A percentile compares a stretch with the other conserved stretches of the same genome.
Conservation (phyloP, 2,888 invertebrate genomes). For the Agelastica alni region DNA sequence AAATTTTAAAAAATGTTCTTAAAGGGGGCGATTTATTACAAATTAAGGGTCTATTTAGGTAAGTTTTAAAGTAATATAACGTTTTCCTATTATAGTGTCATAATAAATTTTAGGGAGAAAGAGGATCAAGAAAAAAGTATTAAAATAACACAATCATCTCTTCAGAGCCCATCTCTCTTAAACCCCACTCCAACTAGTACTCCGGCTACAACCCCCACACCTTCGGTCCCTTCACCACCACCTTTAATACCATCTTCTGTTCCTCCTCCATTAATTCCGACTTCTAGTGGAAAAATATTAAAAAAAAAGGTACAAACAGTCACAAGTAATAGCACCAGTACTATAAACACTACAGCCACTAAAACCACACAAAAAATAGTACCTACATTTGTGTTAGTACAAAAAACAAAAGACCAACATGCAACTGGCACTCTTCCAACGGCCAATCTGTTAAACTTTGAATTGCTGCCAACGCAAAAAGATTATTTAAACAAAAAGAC, state of each 20-base stretch:
- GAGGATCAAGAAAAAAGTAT: constrained; percentile 30
- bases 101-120: constrained; percentile 56
- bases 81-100: too few relatives aligned
- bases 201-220: constrained; percentile 13
- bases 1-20: constrained; percentile 78
- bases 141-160: constrained; percentile 4
- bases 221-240: constrained; percentile 14
- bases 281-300: constrained; percentile 1
- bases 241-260: constrained; percentile 2
- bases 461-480: neutral
- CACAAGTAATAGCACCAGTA: neutral
- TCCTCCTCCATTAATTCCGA: neutral
- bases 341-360: neutral
- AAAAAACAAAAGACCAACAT: constrained; percentile 27
- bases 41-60: constrained; percentile 77
- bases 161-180: neutral
- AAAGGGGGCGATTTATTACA: constrained; percentile 82
- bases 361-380: constrained; percentile 8
- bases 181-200: constrained; percentile 8
- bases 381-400: constrained; percentile 23
- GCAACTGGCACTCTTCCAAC: neutral
- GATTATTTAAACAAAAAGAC: constrained; percentile 18
- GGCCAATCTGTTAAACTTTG: constrained; percentile 12
- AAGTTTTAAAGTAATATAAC: too few relatives aligned
- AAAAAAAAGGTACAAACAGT: neutral